Evolutionary conservation across 1,140 invertebrate genomes (phyloP).

Genomic region (Anthonomus grandis): DNA sequence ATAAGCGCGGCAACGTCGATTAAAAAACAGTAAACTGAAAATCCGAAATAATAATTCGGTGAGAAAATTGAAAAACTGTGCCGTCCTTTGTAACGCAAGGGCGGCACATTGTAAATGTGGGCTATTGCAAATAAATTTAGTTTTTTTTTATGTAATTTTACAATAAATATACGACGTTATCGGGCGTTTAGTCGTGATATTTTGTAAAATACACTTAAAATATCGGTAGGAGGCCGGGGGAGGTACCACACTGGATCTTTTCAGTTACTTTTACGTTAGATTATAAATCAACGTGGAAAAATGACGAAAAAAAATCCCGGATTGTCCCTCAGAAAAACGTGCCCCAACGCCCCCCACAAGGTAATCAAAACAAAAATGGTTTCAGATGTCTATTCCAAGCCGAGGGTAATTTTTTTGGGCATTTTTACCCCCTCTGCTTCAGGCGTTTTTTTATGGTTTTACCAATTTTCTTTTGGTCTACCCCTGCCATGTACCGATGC

Average conservation of each 20-base stretch:
- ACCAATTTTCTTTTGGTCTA: no score
- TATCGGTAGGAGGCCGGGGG: conserved; percentile 6
- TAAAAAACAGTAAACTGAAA: conserved; percentile 30
- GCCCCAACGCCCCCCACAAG: conserved; percentile 13
- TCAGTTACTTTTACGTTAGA: background rate
- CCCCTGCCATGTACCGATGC: no score
- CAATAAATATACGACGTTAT: conserved; percentile 50
- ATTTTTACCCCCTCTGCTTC: background rate
- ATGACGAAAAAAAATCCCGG: background rate
- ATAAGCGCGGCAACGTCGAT: conserved; percentile 6
- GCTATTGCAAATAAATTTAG: conserved; percentile 41
- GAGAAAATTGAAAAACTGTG: conserved; percentile 33
- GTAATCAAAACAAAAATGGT: conserved; percentile 25
- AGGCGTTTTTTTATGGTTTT: background rate
- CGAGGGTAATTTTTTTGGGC: conserved; percentile 13
- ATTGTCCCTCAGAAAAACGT: background rate
- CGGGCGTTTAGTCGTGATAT: conserved; percentile 48
- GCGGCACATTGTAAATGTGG: conserved; percentile 32
- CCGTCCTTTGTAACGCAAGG: conserved; percentile 17
- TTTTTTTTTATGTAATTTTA: conserved; percentile 49
- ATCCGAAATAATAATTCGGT: conserved; percentile 28
- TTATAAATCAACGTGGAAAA: no score
- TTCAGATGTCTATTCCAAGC: conserved; percentile 14
- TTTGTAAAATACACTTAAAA: conserved; percentile 48
- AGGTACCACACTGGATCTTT: background rate